A percentile compares a stretch with the other conserved stretches of the same genome.
These are phyloP conservation scores for Tricholauxania praeusta DNA, from an alignment of 2,888 invertebrate species.

Conservation along the genomic window DNA sequence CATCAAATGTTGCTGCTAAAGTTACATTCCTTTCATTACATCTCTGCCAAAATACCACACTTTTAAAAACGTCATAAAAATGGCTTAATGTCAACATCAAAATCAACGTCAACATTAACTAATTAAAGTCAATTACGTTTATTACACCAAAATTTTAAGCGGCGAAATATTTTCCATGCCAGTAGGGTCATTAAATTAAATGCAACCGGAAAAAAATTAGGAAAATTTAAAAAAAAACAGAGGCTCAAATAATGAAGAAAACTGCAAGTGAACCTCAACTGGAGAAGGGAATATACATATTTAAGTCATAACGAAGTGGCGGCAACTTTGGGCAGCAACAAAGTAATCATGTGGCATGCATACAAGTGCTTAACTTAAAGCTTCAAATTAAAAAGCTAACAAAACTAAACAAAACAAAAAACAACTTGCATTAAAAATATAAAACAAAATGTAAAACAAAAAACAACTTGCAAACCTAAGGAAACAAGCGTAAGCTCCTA, in stretches of 20 bases:
- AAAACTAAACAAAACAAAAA: not conserved
- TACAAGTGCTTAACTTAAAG: not conserved
- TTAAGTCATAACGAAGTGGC: conserved; percentile 28
- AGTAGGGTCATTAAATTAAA: conserved; percentile 15
- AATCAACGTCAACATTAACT: not conserved
- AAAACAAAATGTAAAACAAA: conserved; percentile 23
- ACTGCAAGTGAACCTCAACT: conserved; percentile 40
- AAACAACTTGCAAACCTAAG: conserved; percentile 19
- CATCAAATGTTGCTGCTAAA: too few species aligned
- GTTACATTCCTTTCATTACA: too few species aligned
- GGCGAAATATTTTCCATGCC: conserved; percentile 5
- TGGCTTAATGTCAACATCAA: not conserved
- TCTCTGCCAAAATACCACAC: too few species aligned
- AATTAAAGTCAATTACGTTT: conserved; percentile 13
- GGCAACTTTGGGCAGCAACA: not conserved
- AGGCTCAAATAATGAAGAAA: conserved; percentile 37
- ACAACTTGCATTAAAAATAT: conserved; percentile 16
- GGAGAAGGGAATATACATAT: conserved; percentile 17
- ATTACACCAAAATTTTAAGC: not conserved
- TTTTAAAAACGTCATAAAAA: too few species aligned
- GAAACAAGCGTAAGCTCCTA: conserved; percentile 15
- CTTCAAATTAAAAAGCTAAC: conserved; percentile 16
- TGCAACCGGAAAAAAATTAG: conserved; percentile 9
- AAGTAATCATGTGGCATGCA: not conserved
- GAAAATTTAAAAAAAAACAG: conserved; percentile 11